Evolutionary conservation across 1,140 invertebrate species (phyloP), one percentile per base, ranked within the genome.

Genomic region (Lepeophtheirus salmonis): DNA sequence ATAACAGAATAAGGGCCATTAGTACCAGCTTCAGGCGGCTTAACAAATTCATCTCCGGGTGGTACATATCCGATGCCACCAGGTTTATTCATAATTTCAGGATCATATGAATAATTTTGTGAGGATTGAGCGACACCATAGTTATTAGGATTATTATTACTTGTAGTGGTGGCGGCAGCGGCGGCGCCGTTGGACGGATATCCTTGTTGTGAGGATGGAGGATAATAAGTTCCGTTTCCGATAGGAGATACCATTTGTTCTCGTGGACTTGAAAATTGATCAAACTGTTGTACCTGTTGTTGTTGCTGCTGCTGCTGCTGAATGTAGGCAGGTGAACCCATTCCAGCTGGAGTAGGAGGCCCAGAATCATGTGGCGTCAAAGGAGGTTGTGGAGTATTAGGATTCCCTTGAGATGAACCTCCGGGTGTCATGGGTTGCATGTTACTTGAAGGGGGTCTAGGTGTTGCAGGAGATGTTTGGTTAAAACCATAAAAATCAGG

Each of bases 1-100:
- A n/a, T 12, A 26, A 61, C 54, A 13, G 20, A n/a, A 22, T 56
- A 61, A 17, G 59, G 59, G 12, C 59, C 22, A 20, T 24, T n/a
- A 13, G 25, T 54, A 1, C 59, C 59, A 24, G 51, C 41, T 20
- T 52, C 50, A 2, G 59, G 59, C 1, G 18, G 14, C 17, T 56
- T 20, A 26, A 61, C 24, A 17, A 56, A 17, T 25, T 18, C 17
- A 53, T 61, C 59, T 21, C 14, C 14, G 10, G 50, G 18, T 6
- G 59, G 59, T 4, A 22, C 52, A 20, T 22, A 16, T 14, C n/a
- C n/a, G n/a, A n/a, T n/a, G n/a, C n/a, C n/a, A n/a, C n/a, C n/a
- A n/a, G n/a, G n/a, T n/a, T n/a, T n/a, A n/a, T n/a, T n/a, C n/a
- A n/a, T n/a, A n/a, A n/a, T n/a, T n/a, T n/a, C n/a, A n/a, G n/a